Conservation (phyloP, 2,113 vertebrate genomes). For the Syngnathus floridae region DNA sequence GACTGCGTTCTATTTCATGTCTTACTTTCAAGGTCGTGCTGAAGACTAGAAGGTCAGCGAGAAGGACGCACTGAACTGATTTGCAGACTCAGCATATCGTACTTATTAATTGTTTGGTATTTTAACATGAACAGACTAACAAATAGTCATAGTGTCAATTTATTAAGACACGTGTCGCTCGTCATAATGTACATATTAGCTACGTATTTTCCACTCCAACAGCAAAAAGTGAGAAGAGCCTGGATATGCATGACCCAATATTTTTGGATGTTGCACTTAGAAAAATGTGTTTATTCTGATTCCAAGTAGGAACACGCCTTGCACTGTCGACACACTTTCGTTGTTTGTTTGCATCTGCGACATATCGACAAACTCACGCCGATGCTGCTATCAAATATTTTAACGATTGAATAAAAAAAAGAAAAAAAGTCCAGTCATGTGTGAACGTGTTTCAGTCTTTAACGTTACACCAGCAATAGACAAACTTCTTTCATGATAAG, state of each 20-base stretch:
- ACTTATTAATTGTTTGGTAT: neutral
- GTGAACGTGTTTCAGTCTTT: slow-evolving; percentile 59
- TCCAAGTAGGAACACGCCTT: neutral
- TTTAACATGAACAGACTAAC: neutral
- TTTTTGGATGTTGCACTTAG: neutral
- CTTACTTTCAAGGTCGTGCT: neutral
- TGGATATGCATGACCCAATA: neutral
- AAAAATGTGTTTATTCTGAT: neutral
- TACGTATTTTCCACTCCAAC: neutral
- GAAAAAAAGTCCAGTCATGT: slow-evolving; percentile 45
- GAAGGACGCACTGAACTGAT: neutral
- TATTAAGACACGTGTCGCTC: neutral
- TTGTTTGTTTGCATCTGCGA: neutral
- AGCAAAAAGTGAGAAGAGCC: neutral
- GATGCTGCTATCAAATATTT: slow-evolving; percentile 56
- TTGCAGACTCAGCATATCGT: neutral
- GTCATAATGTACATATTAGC: neutral
- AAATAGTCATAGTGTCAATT: neutral
- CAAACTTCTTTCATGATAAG: too few relatives aligned
- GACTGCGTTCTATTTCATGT: neutral
- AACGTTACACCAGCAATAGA: slow-evolving; percentile 25
- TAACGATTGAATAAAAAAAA: slow-evolving; percentile 56
- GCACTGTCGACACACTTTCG: neutral
- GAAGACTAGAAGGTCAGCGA: neutral
- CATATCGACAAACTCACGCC: slow-evolving; percentile 3